Evolutionary conservation across 1,140 invertebrate genomes (phyloP), one percentile per base, ranked within the genome.

Genomic region (Fopius arisanus): DNA sequence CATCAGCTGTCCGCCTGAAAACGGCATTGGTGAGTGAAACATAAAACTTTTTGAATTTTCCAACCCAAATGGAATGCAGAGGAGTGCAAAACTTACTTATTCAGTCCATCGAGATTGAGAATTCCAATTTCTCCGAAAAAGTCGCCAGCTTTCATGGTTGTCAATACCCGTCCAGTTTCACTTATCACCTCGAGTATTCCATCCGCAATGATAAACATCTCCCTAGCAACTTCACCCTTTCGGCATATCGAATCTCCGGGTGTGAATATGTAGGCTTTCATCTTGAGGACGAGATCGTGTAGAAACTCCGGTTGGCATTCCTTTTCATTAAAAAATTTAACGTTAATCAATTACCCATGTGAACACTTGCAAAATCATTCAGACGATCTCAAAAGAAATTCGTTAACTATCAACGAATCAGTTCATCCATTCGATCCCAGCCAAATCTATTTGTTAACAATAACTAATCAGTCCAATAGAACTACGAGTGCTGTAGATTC

Each of bases 41-140:
- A 65, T 21, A 21, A 51, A 65, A 14, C 26, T 23, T 23, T 33
- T 43, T 19, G 29, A n/a, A n/a, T n/a, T n/a, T n/a, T n/a, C n/a
- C n/a, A n/a, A n/a, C n/a, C n/a, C 10, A 68, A 2, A 41, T 40
- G 37, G 33, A 7, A 10, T 3, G 31, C 1, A 12, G 33, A 37
- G 33, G 33, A 37, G 12, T 3, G 9, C 7, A 7, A 10, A 37
- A 87, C 91, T 91, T 90, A 98, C 96, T 97, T 98, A 87, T 98
- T 98, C 3, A 98, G 90, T 10, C 96, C 97, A 84, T 98, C 96
- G 33, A 99, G 89, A 86, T 98, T 98, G 0, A 99, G 90, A 77
- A 99, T 98, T 37, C 97, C 97, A 79, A 99, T 99, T 89, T 99
- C 97, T 5, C 97, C 97, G 82, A 99, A 99, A 88, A 98, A 99